Percentiles rank a stretch among this genome's conserved stretches.
phyloP scores from a whole-genome alignment of 2,888 invertebrate species.

The Deroplatys truncata region DNA sequence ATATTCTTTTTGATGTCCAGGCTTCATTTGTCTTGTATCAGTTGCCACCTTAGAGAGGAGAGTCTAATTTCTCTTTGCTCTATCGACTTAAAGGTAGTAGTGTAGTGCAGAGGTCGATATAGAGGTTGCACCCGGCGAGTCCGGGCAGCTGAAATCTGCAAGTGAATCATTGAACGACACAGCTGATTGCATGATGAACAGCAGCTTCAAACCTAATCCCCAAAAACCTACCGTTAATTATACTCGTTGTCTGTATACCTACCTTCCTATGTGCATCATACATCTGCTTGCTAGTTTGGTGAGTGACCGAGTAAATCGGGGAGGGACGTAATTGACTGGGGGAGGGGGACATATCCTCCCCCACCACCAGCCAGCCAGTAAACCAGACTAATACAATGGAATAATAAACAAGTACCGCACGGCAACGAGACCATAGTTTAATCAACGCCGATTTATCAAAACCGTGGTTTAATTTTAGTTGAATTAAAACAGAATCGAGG shows the following conservation, averaged over 20 bases:
- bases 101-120: not conserved
- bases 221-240: constrained; percentile 10
- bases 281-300: constrained; percentile 14
- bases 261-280: not conserved
- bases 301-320: not conserved
- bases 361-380: not conserved
- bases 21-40: no score
- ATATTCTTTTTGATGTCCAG: no score
- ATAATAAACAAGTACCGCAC: constrained; percentile 13
- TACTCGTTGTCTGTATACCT: not conserved
- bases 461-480: constrained; percentile 16
- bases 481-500: constrained; percentile 15
- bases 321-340: constrained; percentile 2
- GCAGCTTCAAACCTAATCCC: not conserved
- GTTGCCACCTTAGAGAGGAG: no score
- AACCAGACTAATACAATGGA: not conserved
- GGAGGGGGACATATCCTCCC: not conserved
- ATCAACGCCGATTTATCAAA: constrained; percentile 18
- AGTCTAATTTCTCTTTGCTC: no score
- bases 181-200: constrained; percentile 5
- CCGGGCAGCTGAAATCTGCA: not conserved
- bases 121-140: not conserved
- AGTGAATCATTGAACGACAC: constrained; percentile 11
- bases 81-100: no score
- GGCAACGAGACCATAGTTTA: constrained; percentile 7